Evolutionary conservation across 2,888 invertebrate genomes (phyloP), one percentile per base, ranked within the genome.

Genomic region (Plusia festucae): DNA sequence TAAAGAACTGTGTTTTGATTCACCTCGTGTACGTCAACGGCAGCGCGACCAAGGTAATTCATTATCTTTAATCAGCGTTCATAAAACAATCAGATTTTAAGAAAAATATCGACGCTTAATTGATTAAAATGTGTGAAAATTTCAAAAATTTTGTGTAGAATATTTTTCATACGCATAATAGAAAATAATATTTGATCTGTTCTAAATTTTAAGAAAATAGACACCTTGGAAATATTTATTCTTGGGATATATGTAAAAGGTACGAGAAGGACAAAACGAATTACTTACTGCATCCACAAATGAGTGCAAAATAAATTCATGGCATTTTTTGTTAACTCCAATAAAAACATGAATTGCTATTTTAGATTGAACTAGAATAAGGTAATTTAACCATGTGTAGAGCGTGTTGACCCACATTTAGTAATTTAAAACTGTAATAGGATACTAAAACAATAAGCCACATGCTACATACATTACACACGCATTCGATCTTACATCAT

Each of bases 381-480:
- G 22, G 18, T 54, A 51, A 60, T 34, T 70, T 16, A 59, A 49
- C 52, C 49, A 4, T 57, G 27, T 51, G 30, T 60, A 46, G 11
- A 34, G 20, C 16, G 51, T 46, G 7, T 9, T 75, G 81, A 75
- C 81, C 78, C 63, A 81, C 68, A 79, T 79, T 64, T 15, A 27
- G 70, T 73, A 66, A 75, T 75, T 74, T 65, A 57, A 73, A 40
- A 66, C 71, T 66, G 72, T 74, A 76, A 79, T 71, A 55, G 20
- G 62, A 77, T 58, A 68, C 32, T 64, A 51, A 60, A 54, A 20
- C 16, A 60, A 52, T 54, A 76, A 18, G 51, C 60, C 49, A 60
- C 63, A 51, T 49, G 34, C 20, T 64, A 52, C n/a, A n/a, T n/a
- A n/a, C n/a, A 58, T 24, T 53, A 22, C 34, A 59, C 27, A 27